Conservation (phyloP, 2,888 invertebrate genomes). For the Apocheima hispidaria region DNA sequence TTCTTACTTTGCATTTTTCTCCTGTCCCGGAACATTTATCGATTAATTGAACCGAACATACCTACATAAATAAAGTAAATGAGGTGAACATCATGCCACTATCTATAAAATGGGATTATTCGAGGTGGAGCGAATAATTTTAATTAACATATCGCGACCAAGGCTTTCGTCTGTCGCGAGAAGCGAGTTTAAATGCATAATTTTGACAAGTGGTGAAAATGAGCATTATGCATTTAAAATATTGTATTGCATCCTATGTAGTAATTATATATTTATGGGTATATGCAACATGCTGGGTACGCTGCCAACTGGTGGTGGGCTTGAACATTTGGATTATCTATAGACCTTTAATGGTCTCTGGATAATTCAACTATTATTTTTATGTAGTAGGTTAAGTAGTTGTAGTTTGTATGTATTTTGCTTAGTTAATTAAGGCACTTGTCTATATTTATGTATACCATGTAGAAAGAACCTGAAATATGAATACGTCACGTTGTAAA, state of each 20-base stretch:
- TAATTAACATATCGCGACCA: constrained; percentile 34
- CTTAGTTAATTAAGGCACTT: too few species aligned
- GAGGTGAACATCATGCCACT: constrained; percentile 71
- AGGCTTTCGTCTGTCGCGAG: constrained; percentile 25
- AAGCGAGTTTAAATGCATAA: constrained; percentile 13
- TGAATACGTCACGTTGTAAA: background rate
- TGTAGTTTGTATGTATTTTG: too few species aligned
- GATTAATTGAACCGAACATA: constrained; percentile 68
- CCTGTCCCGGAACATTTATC: constrained; percentile 67
- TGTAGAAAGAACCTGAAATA: too few species aligned
- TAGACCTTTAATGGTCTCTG: too few species aligned
- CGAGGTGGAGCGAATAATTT: constrained; percentile 30
- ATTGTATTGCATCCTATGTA: background rate
- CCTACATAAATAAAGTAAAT: constrained; percentile 78
- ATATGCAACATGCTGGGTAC: too few species aligned
- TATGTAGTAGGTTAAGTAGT: too few species aligned
- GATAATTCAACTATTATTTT: too few species aligned
- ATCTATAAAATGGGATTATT: constrained; percentile 26
- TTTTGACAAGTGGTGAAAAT: constrained; percentile 25
- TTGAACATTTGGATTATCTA: too few species aligned
- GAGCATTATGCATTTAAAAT: background rate
- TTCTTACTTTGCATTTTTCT: constrained; percentile 69
- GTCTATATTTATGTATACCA: too few species aligned
- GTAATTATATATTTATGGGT: background rate
- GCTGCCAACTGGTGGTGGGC: too few species aligned